Evolutionary conservation across 2,113 vertebrate genomes (phyloP).

Genomic region (Dipodomys ordii): DNA sequence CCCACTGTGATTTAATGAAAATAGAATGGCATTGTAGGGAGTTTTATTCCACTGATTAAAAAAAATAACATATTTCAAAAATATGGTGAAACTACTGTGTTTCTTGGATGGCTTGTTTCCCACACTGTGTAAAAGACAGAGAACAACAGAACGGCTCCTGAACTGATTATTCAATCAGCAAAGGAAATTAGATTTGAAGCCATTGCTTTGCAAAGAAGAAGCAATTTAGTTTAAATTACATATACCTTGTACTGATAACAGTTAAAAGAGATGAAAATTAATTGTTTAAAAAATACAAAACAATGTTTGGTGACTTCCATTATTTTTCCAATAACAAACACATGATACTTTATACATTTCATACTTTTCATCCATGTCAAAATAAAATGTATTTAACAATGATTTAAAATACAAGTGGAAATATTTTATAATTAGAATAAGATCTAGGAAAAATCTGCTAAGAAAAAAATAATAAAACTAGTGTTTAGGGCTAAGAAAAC

Average conservation of each 20-base stretch:
- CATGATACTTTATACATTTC: conserved; percentile 63
- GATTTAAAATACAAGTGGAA: conserved; percentile 79
- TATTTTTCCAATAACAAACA: conserved; percentile 74
- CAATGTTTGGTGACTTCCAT: conserved; percentile 61
- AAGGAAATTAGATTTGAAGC: not conserved
- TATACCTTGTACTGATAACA: conserved; percentile 35
- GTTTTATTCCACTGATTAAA: conserved; percentile 22
- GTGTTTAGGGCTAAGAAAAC: conserved; percentile 57
- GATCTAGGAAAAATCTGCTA: conserved; percentile 66
- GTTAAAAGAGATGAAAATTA: conserved; percentile 52
- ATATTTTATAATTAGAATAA: conserved; percentile 76
- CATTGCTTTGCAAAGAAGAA: conserved; percentile 47
- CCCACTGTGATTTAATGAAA: conserved; percentile 47
- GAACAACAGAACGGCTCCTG: not conserved
- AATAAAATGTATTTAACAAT: conserved; percentile 76
- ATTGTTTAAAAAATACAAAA: conserved; percentile 51
- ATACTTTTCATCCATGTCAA: conserved; percentile 48
- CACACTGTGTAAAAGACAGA: not conserved
- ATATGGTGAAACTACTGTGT: not conserved
- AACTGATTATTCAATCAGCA: conserved; percentile 19
- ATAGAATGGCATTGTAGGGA: not conserved
- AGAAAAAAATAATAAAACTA: conserved; percentile 68
- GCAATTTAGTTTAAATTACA: conserved; percentile 25
- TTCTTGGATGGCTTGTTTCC: not conserved
- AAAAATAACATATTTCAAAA: conserved; percentile 34